Base-by-base conservation (phyloP, 2,113 vertebrate species). In the Formicarius rufipectus region DNA sequence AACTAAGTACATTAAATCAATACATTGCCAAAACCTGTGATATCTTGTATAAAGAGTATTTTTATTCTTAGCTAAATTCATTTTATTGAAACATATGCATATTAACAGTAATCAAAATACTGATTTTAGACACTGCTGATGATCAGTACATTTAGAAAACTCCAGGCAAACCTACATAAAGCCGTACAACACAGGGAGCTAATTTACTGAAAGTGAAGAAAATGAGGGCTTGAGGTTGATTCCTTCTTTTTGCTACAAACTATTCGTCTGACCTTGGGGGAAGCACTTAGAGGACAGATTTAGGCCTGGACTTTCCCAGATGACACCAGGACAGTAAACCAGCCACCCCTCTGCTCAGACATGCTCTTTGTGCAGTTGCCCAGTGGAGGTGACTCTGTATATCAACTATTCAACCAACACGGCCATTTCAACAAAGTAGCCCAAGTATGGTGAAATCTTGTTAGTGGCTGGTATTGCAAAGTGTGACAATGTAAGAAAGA, bases 1-100 rank as follows among this genome's bases (percentile, higher is more conserved):
- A 95, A 87, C 87, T 95, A 94, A 96, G 96, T 97, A 97, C 96
- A 95, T 93, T 97, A 97, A 98, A 97, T 98, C 97, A 96, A 98
- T 98, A 95, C 69, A 95, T 97, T 97, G 89, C 95, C 97, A 96
- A 98, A 98, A 97, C 87, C 89, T 96, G 89, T 88, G 95, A 78
- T 95, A 96, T 96, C 59, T 95, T 97, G 84, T 91, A 91, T 94
- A 96, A 97, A 98, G 96, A 84, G 76, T 85, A 84, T 96, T 98
- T 97, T 97, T 84, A 93, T 97, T 97, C 74, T 76, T 78, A 78
- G 75, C 64, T 91, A 72, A 91, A 93, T 95, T 92, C 20, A 75
- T 95, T 95, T 96, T 94, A 86, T 86, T 93, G 79, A 92, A 97
- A 94, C 18, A 53, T 42, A 80, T 45, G 25, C 75, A 64, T 86